Evolutionary conservation across 2,797 vertebrate species (phyloP), one percentile per base, ranked within the genome.

Genomic region (Menidia menidia): DNA sequence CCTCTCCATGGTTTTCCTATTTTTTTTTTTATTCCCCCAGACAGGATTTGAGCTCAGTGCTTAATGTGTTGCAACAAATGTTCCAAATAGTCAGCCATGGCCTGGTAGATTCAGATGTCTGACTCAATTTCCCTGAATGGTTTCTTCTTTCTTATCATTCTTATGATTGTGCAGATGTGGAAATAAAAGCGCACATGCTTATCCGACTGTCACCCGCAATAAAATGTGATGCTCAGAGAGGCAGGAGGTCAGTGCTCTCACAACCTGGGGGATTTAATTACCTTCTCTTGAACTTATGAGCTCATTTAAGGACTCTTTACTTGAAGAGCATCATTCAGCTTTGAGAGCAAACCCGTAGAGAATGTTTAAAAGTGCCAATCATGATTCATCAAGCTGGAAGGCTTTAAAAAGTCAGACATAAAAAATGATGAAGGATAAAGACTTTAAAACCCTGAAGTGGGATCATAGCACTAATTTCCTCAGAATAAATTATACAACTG

Each of bases 41-140:
- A 77, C 70, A 82, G 78, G 82, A 88, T 88, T 88, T 84, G 71
- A 63, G 68, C 35, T 70, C 85, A 88, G 82, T 81, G 70, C 89
- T 89, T 81, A 88, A 89, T 80, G 68, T 75, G 57, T 82, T 86
- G 80, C 77, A 85, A 84, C 73, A 81, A 84, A 83, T 71, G 68
- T 71, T 60, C 44, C 68, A 77, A 84, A 83, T 54, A 74, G 61
- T 64, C 44, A 43, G 71, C 63, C 35, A 2, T 33, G 60, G 73
- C 80, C 68, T 77, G 76, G 71, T 78, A 72, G 59, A 64, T 59
- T 35, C 75, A 75, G 67, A 65, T 8, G 18, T 51, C 70, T 13
- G 35, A 70, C 76, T 77, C 13, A 25, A 25, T 65, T 61, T 77
- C 30, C 32, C 19, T 12, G 25, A 18, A 41, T 60, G 14, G 64